A percentile compares a stretch with the other conserved stretches of the same genome.
Conservation (phyloP, 2,113 vertebrate genomes). For the Pollachius pollachius region DNA sequence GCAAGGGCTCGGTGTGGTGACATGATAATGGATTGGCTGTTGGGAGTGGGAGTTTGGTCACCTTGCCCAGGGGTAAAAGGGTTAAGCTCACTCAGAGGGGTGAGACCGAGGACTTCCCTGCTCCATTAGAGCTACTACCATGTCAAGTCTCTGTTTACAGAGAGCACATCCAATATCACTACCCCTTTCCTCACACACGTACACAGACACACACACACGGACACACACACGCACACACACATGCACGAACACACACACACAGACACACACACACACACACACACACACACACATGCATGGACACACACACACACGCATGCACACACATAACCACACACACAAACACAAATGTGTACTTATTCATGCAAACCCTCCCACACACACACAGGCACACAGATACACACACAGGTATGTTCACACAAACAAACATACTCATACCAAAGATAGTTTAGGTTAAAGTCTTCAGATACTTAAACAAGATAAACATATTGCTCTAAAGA, state of each 20-base stretch:
- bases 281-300: conserved; percentile 1
- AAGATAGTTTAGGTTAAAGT: no score
- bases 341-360: not conserved
- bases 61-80: conserved; percentile 78
- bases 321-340: not conserved
- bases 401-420: not conserved
- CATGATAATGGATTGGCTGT: conserved; percentile 90
- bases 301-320: conserved; percentile 16
- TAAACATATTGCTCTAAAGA: no score
- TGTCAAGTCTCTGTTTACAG: not conserved
- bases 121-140: not conserved
- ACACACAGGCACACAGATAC: not conserved
- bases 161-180: not conserved
- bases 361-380: no score
- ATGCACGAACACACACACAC: not conserved
- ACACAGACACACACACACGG: not conserved
- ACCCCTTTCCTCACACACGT: not conserved
- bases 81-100: conserved; percentile 40
- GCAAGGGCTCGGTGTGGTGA: conserved; percentile 60
- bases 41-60: conserved; percentile 81
- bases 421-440: not conserved
- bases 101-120: conserved; percentile 56
- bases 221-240: conserved; percentile 23
- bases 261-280: not conserved
- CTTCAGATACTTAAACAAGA: no score